Conservation (phyloP, 2,888 invertebrate species). For the Drosophila birchii region DNA sequence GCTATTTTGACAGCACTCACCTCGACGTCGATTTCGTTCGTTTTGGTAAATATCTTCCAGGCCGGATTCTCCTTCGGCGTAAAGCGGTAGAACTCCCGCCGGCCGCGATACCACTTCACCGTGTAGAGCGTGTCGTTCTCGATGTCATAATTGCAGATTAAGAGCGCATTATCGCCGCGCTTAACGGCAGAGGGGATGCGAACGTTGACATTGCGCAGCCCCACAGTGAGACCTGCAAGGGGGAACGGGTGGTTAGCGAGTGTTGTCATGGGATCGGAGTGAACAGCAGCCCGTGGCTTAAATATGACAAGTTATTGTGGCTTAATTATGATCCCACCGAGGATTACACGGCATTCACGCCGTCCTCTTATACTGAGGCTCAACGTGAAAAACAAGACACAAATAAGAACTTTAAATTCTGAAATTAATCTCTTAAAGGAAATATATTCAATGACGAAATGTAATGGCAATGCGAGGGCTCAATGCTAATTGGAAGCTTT, state of each 20-base stretch:
- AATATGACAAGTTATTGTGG: constrained; percentile 79
- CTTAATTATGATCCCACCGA: constrained; percentile 72
- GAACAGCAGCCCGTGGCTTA: constrained; percentile 53
- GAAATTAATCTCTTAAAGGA: neutral
- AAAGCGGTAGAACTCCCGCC: constrained; percentile 93
- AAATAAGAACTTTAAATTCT: neutral
- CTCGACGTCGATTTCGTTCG: constrained; percentile 90
- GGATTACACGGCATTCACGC: constrained; percentile 69
- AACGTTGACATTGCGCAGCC: constrained; percentile 88
- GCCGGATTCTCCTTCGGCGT: constrained; percentile 90
- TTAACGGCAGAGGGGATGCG: constrained; percentile 89
- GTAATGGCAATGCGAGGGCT: neutral
- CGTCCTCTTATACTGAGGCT: constrained; percentile 12
- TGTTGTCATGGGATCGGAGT: constrained; percentile 25
- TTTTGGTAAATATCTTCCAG: constrained; percentile 89
- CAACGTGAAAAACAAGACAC: constrained; percentile 2
- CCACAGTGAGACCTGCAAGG: constrained; percentile 78
- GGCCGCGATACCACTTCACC: constrained; percentile 95
- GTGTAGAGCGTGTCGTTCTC: constrained; percentile 92
- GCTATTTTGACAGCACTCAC: constrained; percentile 86
- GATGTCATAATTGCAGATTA: constrained; percentile 92
- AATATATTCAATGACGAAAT: neutral
- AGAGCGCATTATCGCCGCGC: constrained; percentile 88
- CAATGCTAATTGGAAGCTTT: neutral
- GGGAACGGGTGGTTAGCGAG: constrained; percentile 23